Conservation (phyloP, 2,888 invertebrate species). For the Rutpela maculata region DNA sequence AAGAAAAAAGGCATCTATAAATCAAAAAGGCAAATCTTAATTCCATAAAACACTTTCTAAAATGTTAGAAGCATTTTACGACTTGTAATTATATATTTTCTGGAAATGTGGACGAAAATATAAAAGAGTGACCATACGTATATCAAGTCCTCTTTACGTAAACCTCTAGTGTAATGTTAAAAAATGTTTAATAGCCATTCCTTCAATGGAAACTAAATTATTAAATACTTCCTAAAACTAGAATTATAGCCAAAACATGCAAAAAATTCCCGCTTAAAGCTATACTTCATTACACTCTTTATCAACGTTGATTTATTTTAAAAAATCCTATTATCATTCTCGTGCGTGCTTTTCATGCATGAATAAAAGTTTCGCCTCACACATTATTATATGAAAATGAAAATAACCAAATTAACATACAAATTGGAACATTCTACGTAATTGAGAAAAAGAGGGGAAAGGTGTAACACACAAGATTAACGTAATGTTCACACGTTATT, state of each 20-base stretch:
- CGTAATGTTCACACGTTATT: constrained; percentile 14
- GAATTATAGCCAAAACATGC: neutral
- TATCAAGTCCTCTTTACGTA: too few species aligned
- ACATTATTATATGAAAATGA: constrained; percentile 29
- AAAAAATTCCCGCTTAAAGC: neutral
- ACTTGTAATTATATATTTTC: too few species aligned
- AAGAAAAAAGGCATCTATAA: too few species aligned
- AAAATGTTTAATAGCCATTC: too few species aligned
- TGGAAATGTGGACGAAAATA: too few species aligned
- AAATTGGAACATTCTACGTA: constrained; percentile 23
- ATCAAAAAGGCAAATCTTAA: too few species aligned
- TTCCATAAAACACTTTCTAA: too few species aligned
- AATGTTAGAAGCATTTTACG: too few species aligned
- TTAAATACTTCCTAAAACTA: neutral
- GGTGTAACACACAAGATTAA: constrained; percentile 27
- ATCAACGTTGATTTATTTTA: constrained; percentile 13
- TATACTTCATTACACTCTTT: neutral
- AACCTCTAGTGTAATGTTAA: too few species aligned
- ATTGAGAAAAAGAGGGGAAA: constrained; percentile 8
- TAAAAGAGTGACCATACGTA: too few species aligned
- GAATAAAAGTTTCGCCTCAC: constrained; percentile 10
- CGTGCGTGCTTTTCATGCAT: constrained; percentile 21
- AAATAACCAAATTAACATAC: constrained; percentile 26
- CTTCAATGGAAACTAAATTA: too few species aligned
- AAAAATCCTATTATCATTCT: constrained; percentile 3